These are phyloP conservation scores for Nycticebus coucang DNA, from an alignment of 2,113 vertebrate species.

Conservation along the genomic window DNA sequence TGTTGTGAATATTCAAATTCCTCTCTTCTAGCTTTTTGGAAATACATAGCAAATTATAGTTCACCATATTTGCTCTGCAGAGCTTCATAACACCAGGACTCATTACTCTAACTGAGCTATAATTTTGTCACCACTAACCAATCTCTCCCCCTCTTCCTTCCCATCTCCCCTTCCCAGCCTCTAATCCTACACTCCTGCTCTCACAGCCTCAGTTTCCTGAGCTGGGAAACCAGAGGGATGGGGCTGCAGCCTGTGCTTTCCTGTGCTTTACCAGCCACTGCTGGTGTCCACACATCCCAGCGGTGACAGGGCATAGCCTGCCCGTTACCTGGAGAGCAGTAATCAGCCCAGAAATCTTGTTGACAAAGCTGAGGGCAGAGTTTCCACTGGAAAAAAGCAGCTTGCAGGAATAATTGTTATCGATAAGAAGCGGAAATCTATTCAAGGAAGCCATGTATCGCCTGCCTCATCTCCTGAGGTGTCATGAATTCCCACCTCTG, in stretches of 20 bases:
- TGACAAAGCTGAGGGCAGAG: conserved; percentile 74
- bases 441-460: background rate
- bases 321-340: conserved; percentile 46
- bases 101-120: background rate
- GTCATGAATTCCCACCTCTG: background rate
- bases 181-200: background rate
- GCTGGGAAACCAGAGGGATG: background rate
- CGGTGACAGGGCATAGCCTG: background rate
- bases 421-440: conserved; percentile 75
- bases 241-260: background rate
- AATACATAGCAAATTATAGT: background rate
- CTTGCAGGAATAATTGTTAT: conserved; percentile 63
- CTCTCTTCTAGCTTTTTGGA: background rate
- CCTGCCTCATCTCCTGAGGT: background rate
- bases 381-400: conserved; percentile 78
- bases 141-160: background rate
- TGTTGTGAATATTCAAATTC: background rate
- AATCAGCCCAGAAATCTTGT: conserved; percentile 73
- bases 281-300: background rate
- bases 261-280: background rate
- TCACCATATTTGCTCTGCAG: background rate
- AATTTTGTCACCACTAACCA: background rate
- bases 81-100: background rate
- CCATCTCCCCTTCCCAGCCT: background rate
- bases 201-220: background rate